These are phyloP conservation scores for Sorex maritimensis DNA, from an alignment of 2,797 vertebrate species.

Conservation along the genomic window DNA sequence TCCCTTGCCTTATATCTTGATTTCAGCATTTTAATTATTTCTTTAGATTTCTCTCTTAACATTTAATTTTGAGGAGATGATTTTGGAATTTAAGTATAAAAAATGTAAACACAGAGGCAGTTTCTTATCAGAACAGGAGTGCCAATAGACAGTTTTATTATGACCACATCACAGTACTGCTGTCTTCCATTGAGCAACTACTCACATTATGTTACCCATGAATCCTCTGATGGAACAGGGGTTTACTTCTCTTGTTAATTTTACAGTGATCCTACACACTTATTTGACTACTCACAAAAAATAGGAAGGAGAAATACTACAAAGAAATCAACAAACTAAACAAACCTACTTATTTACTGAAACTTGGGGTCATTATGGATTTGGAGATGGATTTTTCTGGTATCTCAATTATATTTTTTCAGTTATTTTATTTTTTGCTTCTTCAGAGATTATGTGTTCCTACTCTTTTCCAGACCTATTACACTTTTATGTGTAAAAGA, in stretches of 20 bases:
- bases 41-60: background rate
- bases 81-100: slow-evolving; percentile 21
- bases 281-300: background rate
- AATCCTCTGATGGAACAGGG: background rate
- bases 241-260: background rate
- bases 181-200: too few species aligned
- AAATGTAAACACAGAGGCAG: background rate
- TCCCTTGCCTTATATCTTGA: background rate
- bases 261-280: background rate
- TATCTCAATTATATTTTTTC: too few species aligned
- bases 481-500: too few species aligned
- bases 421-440: too few species aligned
- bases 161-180: background rate
- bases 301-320: background rate
- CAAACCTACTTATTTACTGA: background rate
- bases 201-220: background rate
- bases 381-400: background rate
- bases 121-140: background rate
- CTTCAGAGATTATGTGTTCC: too few species aligned
- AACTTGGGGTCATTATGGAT: background rate
- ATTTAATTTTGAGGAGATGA: background rate
- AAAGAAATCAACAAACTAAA: background rate
- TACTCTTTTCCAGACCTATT: too few species aligned
- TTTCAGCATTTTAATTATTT: background rate
- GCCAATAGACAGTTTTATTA: background rate